Conservation (phyloP, 2,797 vertebrate genomes). For the Vultur gryphus region DNA sequence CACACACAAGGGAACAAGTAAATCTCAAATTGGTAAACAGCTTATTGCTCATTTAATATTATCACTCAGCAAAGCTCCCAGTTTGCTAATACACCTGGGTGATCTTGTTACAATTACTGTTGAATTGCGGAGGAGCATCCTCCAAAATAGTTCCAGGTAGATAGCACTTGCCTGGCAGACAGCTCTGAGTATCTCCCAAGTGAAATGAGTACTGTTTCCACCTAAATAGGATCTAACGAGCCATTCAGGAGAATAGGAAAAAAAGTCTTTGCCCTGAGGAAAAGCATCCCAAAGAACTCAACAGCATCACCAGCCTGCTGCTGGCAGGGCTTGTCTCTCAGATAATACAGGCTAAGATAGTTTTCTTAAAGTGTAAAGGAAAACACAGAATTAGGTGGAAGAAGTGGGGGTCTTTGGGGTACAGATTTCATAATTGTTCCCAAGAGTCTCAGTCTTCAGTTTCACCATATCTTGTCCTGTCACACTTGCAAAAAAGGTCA, state of each 20-base stretch:
- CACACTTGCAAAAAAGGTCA: background rate
- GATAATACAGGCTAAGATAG: background rate
- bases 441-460: background rate
- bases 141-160: conserved; percentile 5
- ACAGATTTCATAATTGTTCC: background rate
- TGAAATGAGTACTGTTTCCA: conserved; percentile 8
- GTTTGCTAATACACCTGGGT: background rate
- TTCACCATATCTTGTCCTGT: background rate
- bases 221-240: conserved; percentile 23
- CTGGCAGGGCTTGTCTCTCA: background rate
- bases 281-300: background rate
- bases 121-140: background rate
- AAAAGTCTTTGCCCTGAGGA: background rate
- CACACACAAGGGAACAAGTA: background rate
- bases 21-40: background rate
- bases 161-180: background rate
- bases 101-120: conserved; percentile 1
- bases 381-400: background rate
- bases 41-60: conserved; percentile 11
- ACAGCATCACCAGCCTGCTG: background rate
- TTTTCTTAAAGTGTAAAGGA: background rate
- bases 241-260: background rate
- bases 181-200: background rate
- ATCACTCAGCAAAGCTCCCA: background rate
- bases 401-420: background rate